These are phyloP conservation scores for Thalpophila matura DNA, from an alignment of 2,888 invertebrate genomes.

Conservation along the genomic window DNA sequence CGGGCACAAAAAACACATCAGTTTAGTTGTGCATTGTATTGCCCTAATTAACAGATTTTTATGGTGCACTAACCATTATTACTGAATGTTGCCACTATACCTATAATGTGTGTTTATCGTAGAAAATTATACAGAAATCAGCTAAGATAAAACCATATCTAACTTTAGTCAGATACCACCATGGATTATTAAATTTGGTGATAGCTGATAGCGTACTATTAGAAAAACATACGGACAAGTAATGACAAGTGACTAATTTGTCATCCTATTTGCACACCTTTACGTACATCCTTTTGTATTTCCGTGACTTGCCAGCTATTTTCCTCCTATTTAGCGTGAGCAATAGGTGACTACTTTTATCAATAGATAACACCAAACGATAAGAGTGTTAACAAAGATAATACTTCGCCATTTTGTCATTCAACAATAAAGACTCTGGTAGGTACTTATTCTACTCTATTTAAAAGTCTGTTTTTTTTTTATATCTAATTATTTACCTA, in stretches of 20 bases:
- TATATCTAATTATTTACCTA: too few species aligned
- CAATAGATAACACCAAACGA: constrained; percentile 73
- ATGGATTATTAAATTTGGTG: constrained; percentile 14
- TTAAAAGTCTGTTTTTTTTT: constrained; percentile 51
- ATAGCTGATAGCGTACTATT: constrained; percentile 4
- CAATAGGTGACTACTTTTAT: constrained; percentile 64
- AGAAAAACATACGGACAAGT: too few species aligned
- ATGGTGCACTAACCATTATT: too few species aligned
- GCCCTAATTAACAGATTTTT: too few species aligned
- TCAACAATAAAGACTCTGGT: constrained; percentile 48
- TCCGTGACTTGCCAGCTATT: constrained; percentile 35
- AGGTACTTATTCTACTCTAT: constrained; percentile 48
- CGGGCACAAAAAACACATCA: too few species aligned
- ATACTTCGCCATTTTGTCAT: constrained; percentile 64
- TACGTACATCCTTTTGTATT: constrained; percentile 42
- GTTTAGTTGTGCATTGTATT: too few species aligned
- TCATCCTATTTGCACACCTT: neutral
- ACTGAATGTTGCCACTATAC: too few species aligned
- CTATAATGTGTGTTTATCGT: too few species aligned
- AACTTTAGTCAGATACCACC: too few species aligned
- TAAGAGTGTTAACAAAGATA: constrained; percentile 68
- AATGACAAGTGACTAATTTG: constrained; percentile 18
- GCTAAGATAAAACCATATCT: too few species aligned
- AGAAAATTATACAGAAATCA: too few species aligned
- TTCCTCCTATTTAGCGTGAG: constrained; percentile 30